Evolutionary conservation across 2,888 invertebrate genomes (phyloP), one percentile per base, ranked within the genome.

Genomic region (Polydrusus cervinus): DNA sequence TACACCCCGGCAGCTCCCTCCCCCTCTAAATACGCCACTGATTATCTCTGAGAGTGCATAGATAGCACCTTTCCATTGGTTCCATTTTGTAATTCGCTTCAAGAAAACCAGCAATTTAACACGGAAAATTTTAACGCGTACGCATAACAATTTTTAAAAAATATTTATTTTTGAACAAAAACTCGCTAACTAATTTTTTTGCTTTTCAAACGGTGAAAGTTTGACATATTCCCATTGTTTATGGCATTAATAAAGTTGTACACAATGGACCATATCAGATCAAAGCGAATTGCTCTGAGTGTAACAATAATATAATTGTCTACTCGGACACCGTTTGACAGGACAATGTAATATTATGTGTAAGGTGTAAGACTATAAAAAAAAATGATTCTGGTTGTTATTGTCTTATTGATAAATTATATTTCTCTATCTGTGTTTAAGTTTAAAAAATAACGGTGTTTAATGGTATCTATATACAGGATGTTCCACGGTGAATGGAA

Each of bases 231-330:
- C 49, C 13, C 51, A 72, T 73, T 73, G 76, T 73, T 73, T 73
- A 74, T 73, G 55, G 66, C 61, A 73, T 77, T 77, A 74, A 77
- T 77, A 74, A 67, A 71, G 67, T 71, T 66, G 71, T 71, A 77
- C 74, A 77, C 77, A 77, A 77, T 74, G 74, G 74, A 20, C 69
- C 18, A 67, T 74, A 77, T 76, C 74, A 74, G 74, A 77, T 77
- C 68, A 57, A 47, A 68, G 66, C 77, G 68, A 74, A 77, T 77
- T 74, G 77, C 74, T 47, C 72, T 6, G n/a, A n/a, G 69, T 8
- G 16, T 18, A 8, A 60, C 49, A 30, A 47, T 68, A 55, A 74
- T 74, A 68, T 74, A 74, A 74, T 74, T 74, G 74, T 74, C 38
- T 10, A 14, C 9, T 53, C 40, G 64, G 53, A 64, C 53, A 30